These are phyloP conservation scores for Xestia xanthographa DNA, from an alignment of 2,888 invertebrate species.

Conservation along the genomic window DNA sequence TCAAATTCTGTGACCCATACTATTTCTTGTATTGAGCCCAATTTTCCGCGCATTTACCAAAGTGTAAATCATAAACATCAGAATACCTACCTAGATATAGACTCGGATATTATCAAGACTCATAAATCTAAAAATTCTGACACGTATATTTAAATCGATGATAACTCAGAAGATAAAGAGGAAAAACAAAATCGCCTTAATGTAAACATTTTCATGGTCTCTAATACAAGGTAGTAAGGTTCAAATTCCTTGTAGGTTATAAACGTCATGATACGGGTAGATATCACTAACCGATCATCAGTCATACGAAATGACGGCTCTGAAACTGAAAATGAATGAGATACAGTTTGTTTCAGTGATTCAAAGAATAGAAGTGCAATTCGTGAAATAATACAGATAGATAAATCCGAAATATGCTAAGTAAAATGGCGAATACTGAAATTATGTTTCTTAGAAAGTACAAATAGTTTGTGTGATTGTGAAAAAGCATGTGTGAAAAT, in stretches of 20 bases:
- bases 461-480: slow-evolving; percentile 61
- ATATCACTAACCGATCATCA: slow-evolving; percentile 43
- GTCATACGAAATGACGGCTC: slow-evolving; percentile 40
- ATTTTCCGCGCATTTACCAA: not conserved
- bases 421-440: slow-evolving; percentile 28
- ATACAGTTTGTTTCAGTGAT: slow-evolving; percentile 42
- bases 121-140: slow-evolving; percentile 48
- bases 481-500: slow-evolving; percentile 32
- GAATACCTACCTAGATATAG: not conserved
- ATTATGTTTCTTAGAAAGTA: slow-evolving; percentile 49
- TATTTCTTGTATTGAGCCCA: not conserved
- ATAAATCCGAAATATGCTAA: slow-evolving; percentile 12
- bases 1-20: not conserved
- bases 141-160: slow-evolving; percentile 39
- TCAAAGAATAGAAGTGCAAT: slow-evolving; percentile 40
- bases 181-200: slow-evolving; percentile 31
- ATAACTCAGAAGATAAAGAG: slow-evolving; percentile 43
- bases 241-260: not conserved
- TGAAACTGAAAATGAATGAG: slow-evolving; percentile 5
- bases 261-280: not conserved
- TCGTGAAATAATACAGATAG: slow-evolving; percentile 14
- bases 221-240: slow-evolving; percentile 21
- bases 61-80: not conserved
- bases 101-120: slow-evolving; percentile 32
- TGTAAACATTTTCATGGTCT: not conserved